Conservation (phyloP, 2,888 invertebrate genomes). For the Lycophotia porphyrea region DNA sequence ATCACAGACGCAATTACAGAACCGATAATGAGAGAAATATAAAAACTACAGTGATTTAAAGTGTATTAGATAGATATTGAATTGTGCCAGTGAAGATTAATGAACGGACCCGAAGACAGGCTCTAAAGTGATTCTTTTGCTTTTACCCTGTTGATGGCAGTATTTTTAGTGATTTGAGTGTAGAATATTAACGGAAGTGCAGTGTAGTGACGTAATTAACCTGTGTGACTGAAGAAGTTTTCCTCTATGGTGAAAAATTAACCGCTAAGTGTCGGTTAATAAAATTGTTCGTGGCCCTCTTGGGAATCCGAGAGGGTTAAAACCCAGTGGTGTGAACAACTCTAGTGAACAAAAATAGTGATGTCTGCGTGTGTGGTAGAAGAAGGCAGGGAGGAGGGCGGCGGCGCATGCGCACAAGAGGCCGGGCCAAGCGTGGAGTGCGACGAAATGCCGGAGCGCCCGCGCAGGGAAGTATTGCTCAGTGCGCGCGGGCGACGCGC, state of each 20-base stretch:
- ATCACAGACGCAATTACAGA: conserved; percentile 22
- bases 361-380: conserved; percentile 88
- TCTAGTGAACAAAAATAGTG: conserved; percentile 70
- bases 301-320: background rate
- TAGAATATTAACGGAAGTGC: conserved; percentile 19
- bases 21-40: conserved; percentile 24
- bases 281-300: background rate
- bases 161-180: conserved; percentile 6
- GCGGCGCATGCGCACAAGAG: conserved; percentile 74
- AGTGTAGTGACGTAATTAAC: conserved; percentile 24
- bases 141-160: background rate
- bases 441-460: conserved; percentile 83
- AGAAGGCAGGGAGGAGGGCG: conserved; percentile 84
- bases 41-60: conserved; percentile 22
- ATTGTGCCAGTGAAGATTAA: conserved; percentile 31
- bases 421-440: conserved; percentile 67
- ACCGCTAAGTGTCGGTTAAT: background rate
- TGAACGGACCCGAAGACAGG: conserved; percentile 5
- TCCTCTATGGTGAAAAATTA: conserved; percentile 3
- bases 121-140: background rate
- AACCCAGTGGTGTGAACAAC: conserved; percentile 18
- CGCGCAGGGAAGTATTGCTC: conserved; percentile 88
- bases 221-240: background rate
- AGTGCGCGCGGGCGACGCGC: conserved; percentile 91
- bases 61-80: conserved; percentile 13